These are phyloP conservation scores for Clitarchus hookeri DNA, from an alignment of 2,888 invertebrate genomes.

Conservation along the genomic window DNA sequence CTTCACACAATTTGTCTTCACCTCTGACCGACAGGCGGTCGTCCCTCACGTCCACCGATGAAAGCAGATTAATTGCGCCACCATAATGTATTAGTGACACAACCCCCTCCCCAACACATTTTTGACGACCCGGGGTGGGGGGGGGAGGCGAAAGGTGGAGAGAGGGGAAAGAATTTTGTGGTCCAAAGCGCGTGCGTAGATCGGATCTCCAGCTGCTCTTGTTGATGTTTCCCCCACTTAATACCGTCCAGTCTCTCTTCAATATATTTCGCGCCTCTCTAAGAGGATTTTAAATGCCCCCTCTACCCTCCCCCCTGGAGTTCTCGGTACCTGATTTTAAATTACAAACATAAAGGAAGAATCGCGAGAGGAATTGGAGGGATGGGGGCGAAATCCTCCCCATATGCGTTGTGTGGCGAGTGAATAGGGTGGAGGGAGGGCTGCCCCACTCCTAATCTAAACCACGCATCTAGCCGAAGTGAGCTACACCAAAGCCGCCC, in stretches of 20 bases:
- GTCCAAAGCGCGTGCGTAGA: not conserved
- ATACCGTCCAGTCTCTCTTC: conserved; percentile 24
- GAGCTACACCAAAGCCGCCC: not conserved
- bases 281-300: conserved; percentile 36
- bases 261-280: conserved; percentile 37
- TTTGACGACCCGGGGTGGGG: not conserved
- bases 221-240: conserved; percentile 18
- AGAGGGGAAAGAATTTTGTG: not conserved
- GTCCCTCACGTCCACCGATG: not conserved
- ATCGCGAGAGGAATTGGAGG: not conserved
- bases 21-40: not conserved
- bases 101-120: not conserved
- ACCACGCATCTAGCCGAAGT: conserved; percentile 21
- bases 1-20: not conserved
- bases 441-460: conserved; percentile 20
- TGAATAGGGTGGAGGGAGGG: conserved; percentile 1
- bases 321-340: conserved; percentile 24
- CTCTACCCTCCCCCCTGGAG: not conserved
- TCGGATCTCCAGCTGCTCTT: conserved; percentile 25
- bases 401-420: not conserved
- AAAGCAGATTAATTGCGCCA: conserved; percentile 4
- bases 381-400: too few species aligned
- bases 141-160: not conserved
- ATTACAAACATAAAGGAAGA: conserved; percentile 25
- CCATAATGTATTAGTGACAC: not conserved